phyloP scores from a whole-genome alignment of 2,113 vertebrate species.

The Willisornis vidua region DNA sequence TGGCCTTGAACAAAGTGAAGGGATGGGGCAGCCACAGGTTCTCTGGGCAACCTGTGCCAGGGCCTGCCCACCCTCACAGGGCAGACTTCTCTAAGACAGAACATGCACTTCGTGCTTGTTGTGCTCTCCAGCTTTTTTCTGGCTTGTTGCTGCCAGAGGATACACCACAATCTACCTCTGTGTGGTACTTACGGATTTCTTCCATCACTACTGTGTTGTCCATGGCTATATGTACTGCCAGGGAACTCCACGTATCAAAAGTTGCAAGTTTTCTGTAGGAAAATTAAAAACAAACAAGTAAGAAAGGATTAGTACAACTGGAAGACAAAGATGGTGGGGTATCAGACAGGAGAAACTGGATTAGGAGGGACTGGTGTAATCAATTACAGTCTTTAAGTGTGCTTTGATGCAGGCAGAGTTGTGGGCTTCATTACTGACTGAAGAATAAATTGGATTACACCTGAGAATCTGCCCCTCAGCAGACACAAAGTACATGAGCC shows the following conservation, averaged over 20 bases:
- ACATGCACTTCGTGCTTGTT: not conserved
- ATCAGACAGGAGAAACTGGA: not conserved
- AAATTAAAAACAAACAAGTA: not conserved
- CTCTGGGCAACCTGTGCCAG: not conserved
- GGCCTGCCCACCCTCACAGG: fast-evolving
- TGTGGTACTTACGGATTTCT: constrained; percentile 89
- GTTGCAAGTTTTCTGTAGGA: constrained; percentile 87
- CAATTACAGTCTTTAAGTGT: not conserved
- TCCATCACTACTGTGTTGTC: constrained; percentile 99
- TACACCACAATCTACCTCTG: not conserved
- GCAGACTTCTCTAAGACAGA: not conserved
- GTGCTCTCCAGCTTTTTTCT: not conserved
- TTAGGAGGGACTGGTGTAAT: not conserved
- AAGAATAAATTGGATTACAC: not conserved
- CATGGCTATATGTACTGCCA: constrained; percentile 97
- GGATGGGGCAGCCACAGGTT: not conserved
- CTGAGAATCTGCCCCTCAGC: not conserved
- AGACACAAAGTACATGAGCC: not conserved
- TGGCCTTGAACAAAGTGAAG: not conserved
- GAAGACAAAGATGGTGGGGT: not conserved
- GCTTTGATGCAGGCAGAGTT: not conserved
- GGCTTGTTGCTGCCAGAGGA: not conserved
- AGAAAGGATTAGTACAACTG: not conserved
- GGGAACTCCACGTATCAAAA: constrained; percentile 93
- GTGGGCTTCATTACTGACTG: not conserved